Percentiles rank a stretch among this genome's conserved stretches.
Conservation (phyloP, 1,140 invertebrate species). For the Conopomorpha cramerella region DNA sequence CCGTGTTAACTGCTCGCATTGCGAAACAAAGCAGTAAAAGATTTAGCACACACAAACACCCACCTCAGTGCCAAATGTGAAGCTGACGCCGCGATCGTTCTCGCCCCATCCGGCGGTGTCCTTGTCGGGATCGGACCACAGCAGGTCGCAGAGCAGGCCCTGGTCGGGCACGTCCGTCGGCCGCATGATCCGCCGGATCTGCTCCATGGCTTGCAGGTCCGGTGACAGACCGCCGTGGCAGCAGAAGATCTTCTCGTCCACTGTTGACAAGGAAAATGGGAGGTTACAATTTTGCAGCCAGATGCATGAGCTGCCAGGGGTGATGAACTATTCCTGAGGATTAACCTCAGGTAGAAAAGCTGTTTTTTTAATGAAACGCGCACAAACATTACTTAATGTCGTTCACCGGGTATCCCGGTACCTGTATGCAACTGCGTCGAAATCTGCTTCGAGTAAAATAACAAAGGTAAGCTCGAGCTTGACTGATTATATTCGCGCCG, state of each 20-base stretch:
- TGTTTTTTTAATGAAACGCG: too few species aligned
- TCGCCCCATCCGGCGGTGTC: conserved; percentile 90
- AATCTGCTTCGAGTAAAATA: too few species aligned
- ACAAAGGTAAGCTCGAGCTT: too few species aligned
- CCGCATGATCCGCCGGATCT: conserved; percentile 88
- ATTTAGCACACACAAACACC: neutral
- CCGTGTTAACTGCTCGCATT: too few species aligned
- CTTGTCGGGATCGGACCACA: conserved; percentile 98
- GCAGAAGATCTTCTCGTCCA: conserved; percentile 98
- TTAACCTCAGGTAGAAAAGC: too few species aligned
- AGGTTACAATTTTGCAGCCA: neutral
- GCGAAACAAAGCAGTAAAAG: neutral
- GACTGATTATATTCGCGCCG: too few species aligned
- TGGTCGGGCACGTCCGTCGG: conserved; percentile 94
- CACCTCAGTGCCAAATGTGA: conserved; percentile 90
- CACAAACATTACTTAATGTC: too few species aligned
- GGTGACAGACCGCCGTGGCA: conserved; percentile 93
- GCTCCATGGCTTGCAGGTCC: conserved; percentile 90
- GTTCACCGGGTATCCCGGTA: too few species aligned
- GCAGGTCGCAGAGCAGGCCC: conserved; percentile 93
- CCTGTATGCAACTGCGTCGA: too few species aligned
- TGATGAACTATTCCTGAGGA: too few species aligned
- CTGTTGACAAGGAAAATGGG: conserved; percentile 29
- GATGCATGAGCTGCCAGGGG: too few species aligned
- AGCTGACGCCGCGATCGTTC: conserved; percentile 95